These are phyloP conservation scores for Noturus placidus DNA, from an alignment of 2,113 vertebrate species.

Conservation along the genomic window DNA sequence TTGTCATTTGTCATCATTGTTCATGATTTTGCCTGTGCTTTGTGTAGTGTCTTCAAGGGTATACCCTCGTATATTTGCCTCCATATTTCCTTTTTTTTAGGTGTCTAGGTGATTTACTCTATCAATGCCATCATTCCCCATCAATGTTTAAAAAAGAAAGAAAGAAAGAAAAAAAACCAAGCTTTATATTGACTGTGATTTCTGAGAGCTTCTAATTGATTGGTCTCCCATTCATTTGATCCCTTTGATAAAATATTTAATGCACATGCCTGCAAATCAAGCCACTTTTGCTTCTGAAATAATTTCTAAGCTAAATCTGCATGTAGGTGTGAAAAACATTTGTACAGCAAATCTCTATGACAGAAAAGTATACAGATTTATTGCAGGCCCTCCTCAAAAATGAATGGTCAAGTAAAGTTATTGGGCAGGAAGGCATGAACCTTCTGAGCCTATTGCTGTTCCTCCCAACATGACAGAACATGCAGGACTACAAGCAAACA, in stretches of 20 bases:
- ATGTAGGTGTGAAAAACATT: background rate
- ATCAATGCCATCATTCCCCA: background rate
- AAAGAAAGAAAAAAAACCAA: too few relatives aligned
- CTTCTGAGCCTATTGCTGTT: background rate
- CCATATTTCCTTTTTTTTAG: background rate
- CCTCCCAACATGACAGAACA: background rate
- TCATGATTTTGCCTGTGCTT: background rate
- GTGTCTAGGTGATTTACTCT: background rate
- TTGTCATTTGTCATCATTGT: background rate
- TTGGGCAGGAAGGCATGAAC: background rate
- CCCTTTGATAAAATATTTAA: background rate
- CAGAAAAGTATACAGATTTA: background rate
- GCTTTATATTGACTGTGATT: too few relatives aligned
- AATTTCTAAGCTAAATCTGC: background rate
- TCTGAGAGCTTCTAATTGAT: too few relatives aligned
- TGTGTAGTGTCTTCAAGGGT: background rate
- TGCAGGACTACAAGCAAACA: background rate
- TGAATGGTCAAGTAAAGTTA: background rate
- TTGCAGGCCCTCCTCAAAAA: background rate
- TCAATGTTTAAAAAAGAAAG: too few relatives aligned
- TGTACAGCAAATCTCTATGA: background rate
- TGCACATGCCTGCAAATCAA: background rate
- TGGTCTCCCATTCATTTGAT: background rate
- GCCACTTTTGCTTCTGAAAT: background rate
- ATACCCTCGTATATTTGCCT: background rate